A percentile compares a stretch with the other conserved stretches of the same genome.
phyloP scores from a whole-genome alignment of 2,888 invertebrate species.

The Volucella bombylans region DNA sequence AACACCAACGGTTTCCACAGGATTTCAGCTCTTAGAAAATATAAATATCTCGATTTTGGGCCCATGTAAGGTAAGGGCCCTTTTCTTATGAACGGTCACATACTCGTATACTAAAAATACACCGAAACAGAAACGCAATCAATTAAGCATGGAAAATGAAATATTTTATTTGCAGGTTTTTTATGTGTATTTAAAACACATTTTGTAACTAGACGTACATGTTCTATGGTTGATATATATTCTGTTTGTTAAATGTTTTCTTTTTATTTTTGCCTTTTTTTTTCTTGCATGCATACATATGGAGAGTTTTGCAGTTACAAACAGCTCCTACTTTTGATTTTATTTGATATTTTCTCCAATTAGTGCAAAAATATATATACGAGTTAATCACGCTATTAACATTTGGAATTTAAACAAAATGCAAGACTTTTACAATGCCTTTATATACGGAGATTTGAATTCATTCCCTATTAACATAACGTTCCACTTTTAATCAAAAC shows the following conservation, averaged over 20 bases:
- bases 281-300: constrained; percentile 34
- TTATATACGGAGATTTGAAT: not conserved
- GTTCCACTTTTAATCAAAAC: constrained; percentile 25
- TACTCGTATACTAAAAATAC: not conserved
- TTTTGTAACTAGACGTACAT: constrained; percentile 50
- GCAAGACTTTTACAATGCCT: constrained; percentile 2
- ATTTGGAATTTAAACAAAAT: constrained; percentile 25
- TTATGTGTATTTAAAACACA: constrained; percentile 35
- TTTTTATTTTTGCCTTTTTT: constrained; percentile 5
- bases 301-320: constrained; percentile 38
- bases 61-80: too few relatives aligned
- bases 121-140: constrained; percentile 2
- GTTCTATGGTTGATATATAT: constrained; percentile 26
- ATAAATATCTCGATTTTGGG: too few relatives aligned
- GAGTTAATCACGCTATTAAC: constrained; percentile 43
- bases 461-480: not conserved
- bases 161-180: constrained; percentile 63
- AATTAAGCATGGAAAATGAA: constrained; percentile 69
- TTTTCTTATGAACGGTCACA: too few relatives aligned
- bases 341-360: constrained; percentile 8
- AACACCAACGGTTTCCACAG: too few relatives aligned
- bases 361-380: constrained; percentile 67
- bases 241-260: constrained; percentile 24
- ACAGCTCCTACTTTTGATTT: not conserved
- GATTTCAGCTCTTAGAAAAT: too few relatives aligned